A percentile compares a stretch with the other conserved stretches of the same genome.
Evolutionary conservation across 2,888 invertebrate genomes (phyloP).

Genomic region (Augiades crinisus): DNA sequence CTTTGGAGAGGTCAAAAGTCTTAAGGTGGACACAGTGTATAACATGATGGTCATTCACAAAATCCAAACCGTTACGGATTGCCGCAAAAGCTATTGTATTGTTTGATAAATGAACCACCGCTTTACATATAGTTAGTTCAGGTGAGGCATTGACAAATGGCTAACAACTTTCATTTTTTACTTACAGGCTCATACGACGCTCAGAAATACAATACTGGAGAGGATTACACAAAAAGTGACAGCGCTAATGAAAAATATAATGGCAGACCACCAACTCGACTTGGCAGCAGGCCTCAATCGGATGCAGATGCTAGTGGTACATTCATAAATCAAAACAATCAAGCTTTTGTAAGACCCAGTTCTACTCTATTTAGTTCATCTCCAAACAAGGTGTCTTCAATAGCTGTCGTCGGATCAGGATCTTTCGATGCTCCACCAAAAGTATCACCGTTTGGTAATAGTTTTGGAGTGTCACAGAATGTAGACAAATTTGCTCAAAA

Average conservation of each 20-base stretch:
- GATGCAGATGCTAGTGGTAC: constrained; percentile 46
- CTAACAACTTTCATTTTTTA: constrained; percentile 72
- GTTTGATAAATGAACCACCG: constrained; percentile 60
- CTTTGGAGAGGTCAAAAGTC: constrained; percentile 2
- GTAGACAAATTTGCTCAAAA: constrained; percentile 34
- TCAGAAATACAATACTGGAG: constrained; percentile 65
- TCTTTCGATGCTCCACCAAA: constrained; percentile 4
- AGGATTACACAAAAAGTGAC: constrained; percentile 57
- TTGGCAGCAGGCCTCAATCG: constrained; percentile 47
- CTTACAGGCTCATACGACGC: constrained; percentile 75
- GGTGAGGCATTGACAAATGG: constrained; percentile 62
- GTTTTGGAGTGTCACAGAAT: constrained; percentile 31
- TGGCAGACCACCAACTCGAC: constrained; percentile 47
- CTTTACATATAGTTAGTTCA: constrained; percentile 50
- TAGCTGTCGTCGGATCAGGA: background rate
- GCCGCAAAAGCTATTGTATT: constrained; percentile 50
- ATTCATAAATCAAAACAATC: constrained; percentile 52
- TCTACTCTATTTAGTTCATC: constrained; percentile 29
- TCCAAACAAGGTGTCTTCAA: background rate
- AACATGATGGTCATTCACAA: constrained; percentile 24
- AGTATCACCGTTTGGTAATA: constrained; percentile 16
- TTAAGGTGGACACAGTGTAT: constrained; percentile 17
- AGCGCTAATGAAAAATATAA: constrained; percentile 48
- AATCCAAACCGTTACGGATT: constrained; percentile 22
- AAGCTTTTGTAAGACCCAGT: constrained; percentile 41